These are phyloP conservation scores for Watersipora subatra DNA, from an alignment of 1,140 invertebrate species.

Conservation along the genomic window DNA sequence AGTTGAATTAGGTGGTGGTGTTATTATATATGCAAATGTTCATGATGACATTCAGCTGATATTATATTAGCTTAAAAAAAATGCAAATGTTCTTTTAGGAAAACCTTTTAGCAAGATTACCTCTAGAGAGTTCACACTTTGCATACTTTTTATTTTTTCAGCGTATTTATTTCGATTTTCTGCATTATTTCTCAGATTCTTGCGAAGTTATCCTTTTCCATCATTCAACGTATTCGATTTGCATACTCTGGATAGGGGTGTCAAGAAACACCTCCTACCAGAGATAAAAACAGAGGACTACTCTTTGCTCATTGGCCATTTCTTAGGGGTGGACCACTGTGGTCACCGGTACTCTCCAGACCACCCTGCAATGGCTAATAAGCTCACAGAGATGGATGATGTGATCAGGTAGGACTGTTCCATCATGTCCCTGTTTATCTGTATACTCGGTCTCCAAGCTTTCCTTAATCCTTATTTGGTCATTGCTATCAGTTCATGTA, in stretches of 20 bases:
- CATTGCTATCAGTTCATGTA: too few relatives aligned
- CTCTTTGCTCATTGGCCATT: slow-evolving; percentile 77
- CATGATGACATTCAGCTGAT: too few relatives aligned
- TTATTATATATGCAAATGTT: too few relatives aligned
- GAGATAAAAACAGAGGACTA: slow-evolving; percentile 60
- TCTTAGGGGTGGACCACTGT: slow-evolving; percentile 91
- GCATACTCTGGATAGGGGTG: slow-evolving; percentile 79
- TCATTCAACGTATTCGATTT: slow-evolving; percentile 96
- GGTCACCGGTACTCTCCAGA: slow-evolving; percentile 79
- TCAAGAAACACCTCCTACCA: slow-evolving; percentile 46
- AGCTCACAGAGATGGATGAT: slow-evolving; percentile 73
- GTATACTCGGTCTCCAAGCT: background rate
- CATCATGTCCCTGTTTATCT: background rate
- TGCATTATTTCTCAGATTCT: slow-evolving; percentile 51
- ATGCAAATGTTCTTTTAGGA: too few relatives aligned
- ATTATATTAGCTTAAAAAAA: too few relatives aligned
- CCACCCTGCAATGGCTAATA: slow-evolving; percentile 80
- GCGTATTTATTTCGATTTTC: too few relatives aligned
- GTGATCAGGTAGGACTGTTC: slow-evolving; percentile 51
- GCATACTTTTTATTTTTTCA: too few relatives aligned
- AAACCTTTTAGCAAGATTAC: too few relatives aligned
- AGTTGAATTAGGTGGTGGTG: too few relatives aligned
- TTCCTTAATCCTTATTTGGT: too few relatives aligned
- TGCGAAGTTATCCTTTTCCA: slow-evolving; percentile 63
- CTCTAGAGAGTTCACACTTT: too few relatives aligned